Evolutionary conservation across 2,888 invertebrate species (phyloP).

Genomic region (Coremacera marginata): DNA sequence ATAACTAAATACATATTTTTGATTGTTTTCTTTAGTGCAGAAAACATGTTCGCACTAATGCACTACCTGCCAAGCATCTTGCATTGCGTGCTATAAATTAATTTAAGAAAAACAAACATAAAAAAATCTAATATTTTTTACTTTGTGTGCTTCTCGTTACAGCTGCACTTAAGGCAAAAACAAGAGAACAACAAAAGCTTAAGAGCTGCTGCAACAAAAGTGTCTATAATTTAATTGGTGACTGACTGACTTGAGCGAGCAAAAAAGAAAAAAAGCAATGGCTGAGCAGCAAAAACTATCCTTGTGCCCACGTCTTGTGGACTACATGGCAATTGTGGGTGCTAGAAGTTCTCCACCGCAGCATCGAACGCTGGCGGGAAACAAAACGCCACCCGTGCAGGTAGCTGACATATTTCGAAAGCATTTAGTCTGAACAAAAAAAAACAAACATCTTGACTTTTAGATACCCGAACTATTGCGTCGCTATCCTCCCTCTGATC

Average conservation of each 20-base stretch:
- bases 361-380: constrained; percentile 72
- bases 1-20: too few species aligned
- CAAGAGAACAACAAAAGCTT: background rate
- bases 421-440: background rate
- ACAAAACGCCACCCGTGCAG: constrained; percentile 81
- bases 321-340: constrained; percentile 98
- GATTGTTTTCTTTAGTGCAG: too few species aligned
- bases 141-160: constrained; percentile 7
- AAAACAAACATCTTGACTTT: background rate
- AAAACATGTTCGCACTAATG: too few species aligned
- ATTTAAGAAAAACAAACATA: background rate
- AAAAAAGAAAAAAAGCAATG: constrained; percentile 53
- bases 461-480: constrained; percentile 94
- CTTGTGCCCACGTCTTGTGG: constrained; percentile 88
- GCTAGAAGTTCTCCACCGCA: constrained; percentile 78
- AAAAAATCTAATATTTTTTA: background rate
- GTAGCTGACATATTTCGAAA: constrained; percentile 72
- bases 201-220: constrained; percentile 28
- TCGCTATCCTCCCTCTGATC: constrained; percentile 95
- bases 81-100: too few species aligned
- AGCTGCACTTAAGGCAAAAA: constrained; percentile 11
- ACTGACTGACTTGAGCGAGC: background rate
- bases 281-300: constrained; percentile 81
- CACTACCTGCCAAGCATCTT: too few species aligned
- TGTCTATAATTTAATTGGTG: background rate